phyloP scores from a whole-genome alignment of 2,113 vertebrate species.

The Cyprinus carpio region DNA sequence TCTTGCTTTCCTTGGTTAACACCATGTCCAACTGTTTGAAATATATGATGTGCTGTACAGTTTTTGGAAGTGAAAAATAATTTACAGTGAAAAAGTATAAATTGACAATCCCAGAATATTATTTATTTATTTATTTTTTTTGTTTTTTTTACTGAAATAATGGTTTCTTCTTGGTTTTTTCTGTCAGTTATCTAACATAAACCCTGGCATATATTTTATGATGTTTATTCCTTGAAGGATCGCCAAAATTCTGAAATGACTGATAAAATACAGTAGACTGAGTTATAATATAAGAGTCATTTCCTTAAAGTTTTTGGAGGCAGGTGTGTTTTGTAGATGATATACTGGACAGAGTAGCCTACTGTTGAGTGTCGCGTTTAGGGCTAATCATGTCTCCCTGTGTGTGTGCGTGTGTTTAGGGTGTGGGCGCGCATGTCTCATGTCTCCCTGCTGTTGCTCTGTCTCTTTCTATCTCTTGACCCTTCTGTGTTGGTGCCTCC shows the following conservation, averaged over 20 bases:
- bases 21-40: too few species aligned
- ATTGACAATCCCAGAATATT: too few species aligned
- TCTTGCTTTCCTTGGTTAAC: too few species aligned
- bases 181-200: too few species aligned
- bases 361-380: not conserved
- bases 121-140: too few species aligned
- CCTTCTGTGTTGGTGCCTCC: constrained; percentile 79
- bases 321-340: not conserved
- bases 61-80: too few species aligned
- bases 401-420: constrained; percentile 51
- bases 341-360: not conserved
- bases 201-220: too few species aligned
- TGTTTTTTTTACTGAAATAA: too few species aligned
- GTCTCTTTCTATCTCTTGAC: constrained; percentile 79
- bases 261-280: not conserved
- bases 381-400: too few species aligned
- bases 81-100: too few species aligned
- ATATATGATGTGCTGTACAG: too few species aligned
- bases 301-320: not conserved
- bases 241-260: not conserved
- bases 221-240: not conserved
- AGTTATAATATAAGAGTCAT: not conserved
- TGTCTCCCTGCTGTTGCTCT: constrained; percentile 71
- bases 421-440: constrained; percentile 56
- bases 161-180: too few species aligned